Evolutionary conservation across 37 sponge, comb jelly and placozoan species (phyloP), one percentile per base, ranked within the genome.

Genomic region (Dysidea cf. avara): DNA sequence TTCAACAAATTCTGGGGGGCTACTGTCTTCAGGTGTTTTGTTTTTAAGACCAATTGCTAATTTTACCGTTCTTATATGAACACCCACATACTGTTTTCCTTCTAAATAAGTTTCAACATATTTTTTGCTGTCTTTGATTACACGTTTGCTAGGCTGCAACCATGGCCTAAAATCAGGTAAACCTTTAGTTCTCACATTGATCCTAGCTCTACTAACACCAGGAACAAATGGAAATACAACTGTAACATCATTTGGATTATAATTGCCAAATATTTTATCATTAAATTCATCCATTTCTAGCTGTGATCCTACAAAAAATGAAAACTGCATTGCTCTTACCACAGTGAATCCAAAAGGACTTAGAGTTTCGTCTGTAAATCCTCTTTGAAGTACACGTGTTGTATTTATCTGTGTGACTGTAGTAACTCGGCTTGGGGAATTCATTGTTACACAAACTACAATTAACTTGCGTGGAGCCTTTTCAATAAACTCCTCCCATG

Each of bases 401-500:
- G 4, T 18, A 7, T 36, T n/a, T n/a, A n/a, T n/a, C n/a, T n/a
- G n/a, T n/a, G n/a, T n/a, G n/a, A n/a, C n/a, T n/a, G n/a, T n/a
- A n/a, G n/a, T n/a, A n/a, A n/a, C n/a, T n/a, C n/a, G n/a, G n/a
- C n/a, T n/a, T n/a, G n/a, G n/a, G n/a, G n/a, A n/a, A n/a, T n/a
- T n/a, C n/a, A n/a, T n/a, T n/a, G n/a, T n/a, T n/a, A n/a, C n/a
- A n/a, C n/a, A n/a, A 33, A 83, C 68, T 26, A 47, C 20, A 2
- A 69, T 68, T 33, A 75, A 20, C 22, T 76, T 31, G 2, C 62
- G 61, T 46, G 83, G 76, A 20, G 83, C 76, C 30, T 26, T 0
- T 21, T 2, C 9, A 2, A 61, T 7, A 22, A 69, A 83, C 22
- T 69, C 31, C 1, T 62, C 46, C 69, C 63, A 75, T 21, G 20